These are phyloP conservation scores for Hemicordylus capensis DNA, from an alignment of 2,113 vertebrate genomes.

Conservation along the genomic window DNA sequence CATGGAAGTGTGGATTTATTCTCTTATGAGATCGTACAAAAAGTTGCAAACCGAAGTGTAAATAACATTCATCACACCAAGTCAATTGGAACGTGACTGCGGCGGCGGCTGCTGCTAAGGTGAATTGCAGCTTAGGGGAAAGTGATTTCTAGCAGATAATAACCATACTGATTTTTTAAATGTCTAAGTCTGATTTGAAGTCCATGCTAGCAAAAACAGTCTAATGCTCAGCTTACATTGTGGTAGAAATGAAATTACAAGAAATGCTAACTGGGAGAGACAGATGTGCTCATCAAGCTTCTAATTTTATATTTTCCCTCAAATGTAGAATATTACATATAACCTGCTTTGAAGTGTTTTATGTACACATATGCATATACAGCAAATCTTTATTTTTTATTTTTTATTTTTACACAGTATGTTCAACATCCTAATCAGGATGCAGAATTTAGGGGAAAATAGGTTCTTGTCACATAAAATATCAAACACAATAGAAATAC, in stretches of 20 bases:
- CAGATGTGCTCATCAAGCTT: not conserved
- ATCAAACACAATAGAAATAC: constrained; percentile 49
- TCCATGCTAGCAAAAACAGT: not conserved
- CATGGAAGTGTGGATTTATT: constrained; percentile 82
- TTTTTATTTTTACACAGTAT: constrained; percentile 39
- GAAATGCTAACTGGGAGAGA: constrained; percentile 4
- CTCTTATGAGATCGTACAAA: constrained; percentile 75
- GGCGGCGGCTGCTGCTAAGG: constrained; percentile 65
- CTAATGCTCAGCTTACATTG: constrained; percentile 43
- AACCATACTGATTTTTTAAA: constrained; percentile 5
- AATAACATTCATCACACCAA: constrained; percentile 82
- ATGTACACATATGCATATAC: constrained; percentile 37
- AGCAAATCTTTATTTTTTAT: not conserved
- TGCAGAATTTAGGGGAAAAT: constrained; percentile 20
- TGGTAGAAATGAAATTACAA: constrained; percentile 30
- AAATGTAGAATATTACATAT: not conserved
- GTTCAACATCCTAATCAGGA: not conserved
- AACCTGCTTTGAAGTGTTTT: not conserved
- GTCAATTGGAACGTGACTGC: constrained; percentile 57
- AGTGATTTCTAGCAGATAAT: constrained; percentile 42
- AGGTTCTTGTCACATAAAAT: constrained; percentile 54
- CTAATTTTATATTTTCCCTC: not conserved
- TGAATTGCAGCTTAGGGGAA: constrained; percentile 47
- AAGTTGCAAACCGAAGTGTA: constrained; percentile 83
- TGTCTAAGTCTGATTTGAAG: not conserved